Base-by-base conservation (phyloP, 2,888 invertebrate species). In the Habroteleia sp. region DNA sequence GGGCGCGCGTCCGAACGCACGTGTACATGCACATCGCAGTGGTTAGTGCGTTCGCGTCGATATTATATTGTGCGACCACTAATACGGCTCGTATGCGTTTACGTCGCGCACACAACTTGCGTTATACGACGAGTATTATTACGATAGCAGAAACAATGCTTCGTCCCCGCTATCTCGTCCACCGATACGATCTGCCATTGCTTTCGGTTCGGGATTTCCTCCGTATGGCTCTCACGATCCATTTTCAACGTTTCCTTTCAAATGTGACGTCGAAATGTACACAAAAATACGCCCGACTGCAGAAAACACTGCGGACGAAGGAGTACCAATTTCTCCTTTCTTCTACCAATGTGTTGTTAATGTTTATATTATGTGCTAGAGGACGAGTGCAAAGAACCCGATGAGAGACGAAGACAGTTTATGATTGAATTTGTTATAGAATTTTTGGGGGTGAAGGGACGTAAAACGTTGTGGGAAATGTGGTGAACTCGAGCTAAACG, bases 101-200 rank as follows among this genome's bases (percentile, higher is more conserved):
- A 65, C 73, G 56, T 74, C 60, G 68, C 60, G 73, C 72, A 76
- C 74, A 63, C 71, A 66, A 65, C 73, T 65, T 71, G 74, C 77
- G 68, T 68, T 65, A 58, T 72, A 71, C 74, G 77, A 65, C 77
- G 74, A 77, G 78, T 78, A 81, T 82, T 82, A 80, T 79, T 78
- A 79, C 76, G 79, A 79, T 79, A 81, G 80, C 79, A 76, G 81
- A 77, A 83, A 83, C 81, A 81, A 81, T 82, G 78, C 75, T 62
- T 56, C 66, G 73, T 72, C 60, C 71, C 77, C 80, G 80, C 75
- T 82, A 83, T 83, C 80, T 80, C 78, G 77, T 20, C 14, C 74
- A 10, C 27, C 56, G 81, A 81, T 80, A 79, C 50, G 20, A 81
- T 80, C 81, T 79, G 66, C 77, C 77, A 77, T 75, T 79, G 78